These are phyloP conservation scores for Coenonympha glycerion DNA, from an alignment of 2,888 invertebrate genomes.

Conservation along the genomic window DNA sequence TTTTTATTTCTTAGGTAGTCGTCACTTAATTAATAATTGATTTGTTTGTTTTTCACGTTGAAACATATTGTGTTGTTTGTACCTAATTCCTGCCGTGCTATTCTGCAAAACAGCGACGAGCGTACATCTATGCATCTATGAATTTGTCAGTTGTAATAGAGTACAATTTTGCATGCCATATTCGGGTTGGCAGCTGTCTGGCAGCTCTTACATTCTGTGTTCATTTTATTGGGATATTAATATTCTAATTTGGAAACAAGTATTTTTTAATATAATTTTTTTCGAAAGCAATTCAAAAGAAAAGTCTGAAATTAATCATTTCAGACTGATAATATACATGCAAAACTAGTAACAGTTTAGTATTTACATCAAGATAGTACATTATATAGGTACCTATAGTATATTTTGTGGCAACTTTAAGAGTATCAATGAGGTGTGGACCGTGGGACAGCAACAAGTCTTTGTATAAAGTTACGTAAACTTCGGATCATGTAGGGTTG, in stretches of 20 bases:
- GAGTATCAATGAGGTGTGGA: slow-evolving; percentile 19
- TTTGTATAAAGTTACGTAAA: slow-evolving; percentile 27
- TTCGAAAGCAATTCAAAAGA: not conserved
- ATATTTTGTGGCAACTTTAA: slow-evolving; percentile 19
- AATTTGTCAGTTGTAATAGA: no score
- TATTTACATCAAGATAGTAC: slow-evolving; percentile 6
- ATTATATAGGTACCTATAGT: slow-evolving; percentile 6
- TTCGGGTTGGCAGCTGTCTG: no score
- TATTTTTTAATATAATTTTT: not conserved
- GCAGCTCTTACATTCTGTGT: no score
- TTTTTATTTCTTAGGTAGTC: no score
- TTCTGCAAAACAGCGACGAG: no score
- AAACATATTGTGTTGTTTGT: no score
- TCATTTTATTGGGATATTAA: not conserved
- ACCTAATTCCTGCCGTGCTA: no score
- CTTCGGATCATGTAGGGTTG: slow-evolving; percentile 3
- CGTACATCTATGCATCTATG: no score
- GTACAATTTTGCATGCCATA: no score
- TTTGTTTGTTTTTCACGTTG: no score
- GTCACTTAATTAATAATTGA: no score
- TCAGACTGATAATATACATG: slow-evolving; percentile 2
- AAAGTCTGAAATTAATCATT: no score
- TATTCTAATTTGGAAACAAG: not conserved
- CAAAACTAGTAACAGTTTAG: slow-evolving; percentile 14
- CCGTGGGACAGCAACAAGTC: slow-evolving; percentile 24